Base-by-base conservation (phyloP, 2,797 vertebrate genomes). In the Orientallactaga sibirica region DNA sequence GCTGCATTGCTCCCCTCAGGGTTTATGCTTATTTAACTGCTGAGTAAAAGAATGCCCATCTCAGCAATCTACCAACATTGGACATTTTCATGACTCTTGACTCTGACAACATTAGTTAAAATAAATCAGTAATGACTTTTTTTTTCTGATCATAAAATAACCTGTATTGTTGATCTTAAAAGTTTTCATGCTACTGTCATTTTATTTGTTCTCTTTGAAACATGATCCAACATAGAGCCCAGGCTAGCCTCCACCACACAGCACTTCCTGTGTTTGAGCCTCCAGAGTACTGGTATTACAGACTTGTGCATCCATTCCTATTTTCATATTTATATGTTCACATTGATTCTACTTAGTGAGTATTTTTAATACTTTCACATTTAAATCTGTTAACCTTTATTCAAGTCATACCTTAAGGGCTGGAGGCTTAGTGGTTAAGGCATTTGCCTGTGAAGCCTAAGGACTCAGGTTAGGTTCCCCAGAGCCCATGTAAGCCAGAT, bases 121-220 rank as follows among this genome's bases (percentile, higher is more conserved):
- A 77, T 68, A 91, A 27, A 75, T 83, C 81, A 33, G 29, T 82
- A 67, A 12, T 22, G 8, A 12, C 41, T 81, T 84, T 90, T 48
- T 48, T 84, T 84, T 90, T 52, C n/a, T 73, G 4, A 82, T 71
- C 12, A 84, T 74, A 29, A 90, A 76, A 66, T 22, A 91, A 77
- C 61, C 18, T 11, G 33, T 68, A 27, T 73, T 87, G 88, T 15
- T 87, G 43, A 33, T 71, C 48, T 85, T 81, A 83, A 71, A 90
- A 66, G 80, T 27, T 75, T 58, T 74, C n/a, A 25, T 90, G 7
- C 4, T 77, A 41, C 5, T 33, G 0, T 71, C 74, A 55, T 18
- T 68, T 76, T 73, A 7, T 71, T 37, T 68, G 55, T 79, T 52
- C 82, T 79, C 22, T 77, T 93, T 86, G 25, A 61, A 52, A 79